Conservation (phyloP, 2,113 vertebrate species). For the Gavia stellata region DNA sequence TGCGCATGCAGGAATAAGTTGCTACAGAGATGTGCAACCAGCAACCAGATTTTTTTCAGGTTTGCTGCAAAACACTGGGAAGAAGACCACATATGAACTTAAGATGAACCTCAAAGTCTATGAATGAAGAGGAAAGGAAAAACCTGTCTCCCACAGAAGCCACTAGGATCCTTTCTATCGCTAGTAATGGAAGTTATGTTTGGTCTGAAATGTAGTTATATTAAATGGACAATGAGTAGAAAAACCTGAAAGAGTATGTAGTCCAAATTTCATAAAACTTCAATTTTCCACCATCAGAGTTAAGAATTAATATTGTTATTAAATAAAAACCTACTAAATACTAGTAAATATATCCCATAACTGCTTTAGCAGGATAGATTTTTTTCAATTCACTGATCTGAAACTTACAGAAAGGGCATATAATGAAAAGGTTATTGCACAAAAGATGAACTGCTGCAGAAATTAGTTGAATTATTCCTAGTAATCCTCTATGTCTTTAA, state of each 20-base stretch:
- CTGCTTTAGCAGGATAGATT: neutral
- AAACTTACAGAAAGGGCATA: neutral
- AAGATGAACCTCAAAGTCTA: neutral
- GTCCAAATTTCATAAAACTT: neutral
- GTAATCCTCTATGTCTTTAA: neutral
- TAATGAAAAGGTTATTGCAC: neutral
- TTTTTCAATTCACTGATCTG: neutral
- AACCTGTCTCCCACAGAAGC: neutral
- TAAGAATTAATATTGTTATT: neutral
- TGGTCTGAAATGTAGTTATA: neutral
- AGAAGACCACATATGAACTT: neutral
- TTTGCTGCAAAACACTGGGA: neutral
- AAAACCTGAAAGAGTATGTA: neutral
- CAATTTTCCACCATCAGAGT: neutral
- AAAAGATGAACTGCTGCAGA: neutral
- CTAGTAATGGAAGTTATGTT: neutral
- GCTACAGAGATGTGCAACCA: rapidly evolving
- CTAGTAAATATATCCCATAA: neutral
- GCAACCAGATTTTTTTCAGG: neutral
- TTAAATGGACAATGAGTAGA: neutral
- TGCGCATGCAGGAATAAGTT: neutral
- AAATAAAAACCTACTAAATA: neutral
- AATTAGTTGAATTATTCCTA: neutral
- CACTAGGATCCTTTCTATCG: neutral
- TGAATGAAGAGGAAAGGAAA: neutral